Evolutionary conservation across 92 coral and sea anemone genomes (phyloP), one percentile per base, ranked within the genome.

Genomic region (Galaxea fascicularis): DNA sequence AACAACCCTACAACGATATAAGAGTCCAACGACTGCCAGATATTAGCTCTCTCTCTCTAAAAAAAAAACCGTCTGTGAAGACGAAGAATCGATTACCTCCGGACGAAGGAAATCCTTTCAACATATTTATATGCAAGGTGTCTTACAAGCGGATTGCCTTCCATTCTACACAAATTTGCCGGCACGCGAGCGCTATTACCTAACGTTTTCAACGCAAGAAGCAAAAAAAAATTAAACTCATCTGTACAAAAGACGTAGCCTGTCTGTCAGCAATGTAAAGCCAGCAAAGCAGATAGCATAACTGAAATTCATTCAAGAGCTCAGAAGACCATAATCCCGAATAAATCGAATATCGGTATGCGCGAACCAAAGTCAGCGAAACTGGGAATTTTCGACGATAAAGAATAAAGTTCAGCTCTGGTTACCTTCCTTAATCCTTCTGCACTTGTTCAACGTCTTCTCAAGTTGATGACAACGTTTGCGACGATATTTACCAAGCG

Each of bases 301-400:
- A 79, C 7, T 51, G 84, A 79, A 79, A 67, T 79, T 79, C 64
- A 79, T 65, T 51, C n/a, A 65, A 3, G 14, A 49, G 84, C 46
- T 65, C 47, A 67, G 73, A 3, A 13, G 75, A 35, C 31, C 25
- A 16, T 25, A 26, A 62, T 15, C 31, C 8, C 3, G 44, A n/a
- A 15, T 25, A 11, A 41, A 26, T 27, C 22, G 35, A 76, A 11
- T 14, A 16, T 46, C 45, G 66, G 45, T 16, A 76, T 76, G 68
- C 69, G 20, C 1, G 10, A 11, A 35, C 41, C 41, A 35, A 35
- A 35, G 41, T 35, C 41, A 35, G 24, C 65, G 39, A 44, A 41
- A 49, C 16, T 25, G 26, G n/a, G 47, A 45, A 22, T 20, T 10
- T 13, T 26, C 49, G 64, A 51, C 5, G 20, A 54, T 7, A 49